These are phyloP conservation scores for Dioctria linearis DNA, from an alignment of 2,888 invertebrate species.

Conservation along the genomic window DNA sequence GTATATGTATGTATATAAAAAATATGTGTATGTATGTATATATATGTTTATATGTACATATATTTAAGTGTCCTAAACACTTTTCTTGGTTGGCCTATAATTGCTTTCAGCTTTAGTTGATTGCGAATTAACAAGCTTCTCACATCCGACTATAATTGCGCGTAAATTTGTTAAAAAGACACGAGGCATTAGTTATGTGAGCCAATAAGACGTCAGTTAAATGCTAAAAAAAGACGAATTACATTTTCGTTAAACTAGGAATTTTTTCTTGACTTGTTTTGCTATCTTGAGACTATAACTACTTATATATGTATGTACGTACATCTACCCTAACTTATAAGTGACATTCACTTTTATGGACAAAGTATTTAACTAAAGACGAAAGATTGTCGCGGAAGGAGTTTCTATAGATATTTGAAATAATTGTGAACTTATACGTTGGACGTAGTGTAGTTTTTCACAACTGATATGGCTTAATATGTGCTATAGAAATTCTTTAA, in stretches of 20 bases:
- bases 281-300: background rate
- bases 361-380: conserved; percentile 4
- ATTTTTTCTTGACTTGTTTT: background rate
- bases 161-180: conserved; percentile 52
- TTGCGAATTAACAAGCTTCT: conserved; percentile 53
- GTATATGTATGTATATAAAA: too few species aligned
- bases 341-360: conserved; percentile 15
- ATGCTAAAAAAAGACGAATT: conserved; percentile 20
- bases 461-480: conserved; percentile 23
- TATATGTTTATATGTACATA: background rate
- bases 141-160: conserved; percentile 53
- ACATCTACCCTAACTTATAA: background rate
- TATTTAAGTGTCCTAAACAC: background rate
- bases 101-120: conserved; percentile 42
- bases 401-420: background rate
- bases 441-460: conserved; percentile 10
- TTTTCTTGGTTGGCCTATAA: conserved; percentile 19
- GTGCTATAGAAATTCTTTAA: conserved; percentile 8
- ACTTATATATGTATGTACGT: background rate
- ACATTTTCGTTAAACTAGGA: conserved; percentile 22
- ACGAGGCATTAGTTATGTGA: conserved; percentile 43
- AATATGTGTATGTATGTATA: too few species aligned
- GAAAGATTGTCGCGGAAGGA: background rate
- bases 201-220: conserved; percentile 28
- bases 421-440: background rate